Percentiles rank a stretch among this genome's conserved stretches.
These are phyloP conservation scores for Anguilla megastoma DNA, from an alignment of 2,797 vertebrate species.

Conservation along the genomic window DNA sequence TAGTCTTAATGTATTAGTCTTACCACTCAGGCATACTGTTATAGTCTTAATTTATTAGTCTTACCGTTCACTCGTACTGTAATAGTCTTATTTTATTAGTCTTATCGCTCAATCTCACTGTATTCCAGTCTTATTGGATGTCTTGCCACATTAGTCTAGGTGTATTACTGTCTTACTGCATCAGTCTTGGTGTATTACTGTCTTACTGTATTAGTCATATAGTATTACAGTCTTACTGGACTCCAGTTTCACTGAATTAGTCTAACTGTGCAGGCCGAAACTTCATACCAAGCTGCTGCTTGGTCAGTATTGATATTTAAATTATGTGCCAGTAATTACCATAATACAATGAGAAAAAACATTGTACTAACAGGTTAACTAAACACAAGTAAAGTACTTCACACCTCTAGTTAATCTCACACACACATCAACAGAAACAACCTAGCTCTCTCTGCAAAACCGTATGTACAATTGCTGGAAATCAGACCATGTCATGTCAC, in stretches of 20 bases:
- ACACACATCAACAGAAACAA: neutral
- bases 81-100: too few species aligned
- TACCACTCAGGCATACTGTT: neutral
- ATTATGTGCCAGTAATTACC: neutral
- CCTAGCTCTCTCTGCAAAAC: neutral
- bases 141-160: too few species aligned
- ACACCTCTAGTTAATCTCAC: neutral
- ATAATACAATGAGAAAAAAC: neutral
- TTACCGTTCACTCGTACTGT: too few species aligned
- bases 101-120: too few species aligned
- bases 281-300: neutral
- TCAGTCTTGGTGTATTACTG: too few species aligned
- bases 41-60: too few species aligned
- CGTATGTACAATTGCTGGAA: neutral
- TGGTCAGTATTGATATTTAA: neutral
- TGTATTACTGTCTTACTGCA: too few species aligned
- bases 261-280: neutral
- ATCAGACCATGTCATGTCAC: neutral
- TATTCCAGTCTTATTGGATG: too few species aligned
- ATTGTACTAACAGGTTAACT: neutral
- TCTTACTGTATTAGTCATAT: too few species aligned
- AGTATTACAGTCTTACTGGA: neutral
- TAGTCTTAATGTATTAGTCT: neutral
- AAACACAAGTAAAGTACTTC: neutral
- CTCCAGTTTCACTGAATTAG: neutral